Conservation (phyloP, 2,797 vertebrate species). For the Pitangus sulphuratus region DNA sequence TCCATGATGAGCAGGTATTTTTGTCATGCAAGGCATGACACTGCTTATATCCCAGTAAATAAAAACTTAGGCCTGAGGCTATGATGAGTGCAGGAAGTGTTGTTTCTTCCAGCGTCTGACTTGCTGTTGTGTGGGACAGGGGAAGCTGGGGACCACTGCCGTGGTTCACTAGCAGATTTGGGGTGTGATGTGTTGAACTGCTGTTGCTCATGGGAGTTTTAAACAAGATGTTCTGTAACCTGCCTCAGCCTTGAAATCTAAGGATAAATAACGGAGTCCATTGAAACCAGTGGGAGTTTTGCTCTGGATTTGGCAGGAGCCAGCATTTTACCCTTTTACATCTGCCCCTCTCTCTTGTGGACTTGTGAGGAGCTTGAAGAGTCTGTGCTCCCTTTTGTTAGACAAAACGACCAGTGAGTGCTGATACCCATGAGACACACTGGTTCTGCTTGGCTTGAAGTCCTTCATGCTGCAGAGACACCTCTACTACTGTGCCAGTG, state of each 20-base stretch:
- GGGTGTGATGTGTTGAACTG: not conserved
- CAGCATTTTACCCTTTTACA: not conserved
- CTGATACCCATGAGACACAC: not conserved
- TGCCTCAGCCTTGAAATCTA: not conserved
- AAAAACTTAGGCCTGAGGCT: not conserved
- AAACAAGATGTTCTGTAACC: not conserved
- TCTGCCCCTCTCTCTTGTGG: not conserved
- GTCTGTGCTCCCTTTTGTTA: not conserved
- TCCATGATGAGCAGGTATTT: not conserved
- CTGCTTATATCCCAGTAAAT: not conserved
- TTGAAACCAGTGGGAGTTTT: not conserved
- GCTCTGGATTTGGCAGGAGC: not conserved
- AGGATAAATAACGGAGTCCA: not conserved
- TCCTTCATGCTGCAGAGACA: rapidly evolving
- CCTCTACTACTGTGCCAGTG: not conserved
- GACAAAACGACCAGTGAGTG: not conserved
- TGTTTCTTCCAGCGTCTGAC: not conserved
- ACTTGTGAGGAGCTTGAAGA: not conserved
- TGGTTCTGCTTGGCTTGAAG: not conserved
- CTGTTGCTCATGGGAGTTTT: not conserved
- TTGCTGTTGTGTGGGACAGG: not conserved
- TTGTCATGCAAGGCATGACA: not conserved
- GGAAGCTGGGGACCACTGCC: not conserved
- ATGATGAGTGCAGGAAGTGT: not conserved
- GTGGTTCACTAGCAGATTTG: not conserved